These are phyloP conservation scores for Clarias platycephalus DNA, from an alignment of 2,797 vertebrate genomes.

Conservation along the genomic window DNA sequence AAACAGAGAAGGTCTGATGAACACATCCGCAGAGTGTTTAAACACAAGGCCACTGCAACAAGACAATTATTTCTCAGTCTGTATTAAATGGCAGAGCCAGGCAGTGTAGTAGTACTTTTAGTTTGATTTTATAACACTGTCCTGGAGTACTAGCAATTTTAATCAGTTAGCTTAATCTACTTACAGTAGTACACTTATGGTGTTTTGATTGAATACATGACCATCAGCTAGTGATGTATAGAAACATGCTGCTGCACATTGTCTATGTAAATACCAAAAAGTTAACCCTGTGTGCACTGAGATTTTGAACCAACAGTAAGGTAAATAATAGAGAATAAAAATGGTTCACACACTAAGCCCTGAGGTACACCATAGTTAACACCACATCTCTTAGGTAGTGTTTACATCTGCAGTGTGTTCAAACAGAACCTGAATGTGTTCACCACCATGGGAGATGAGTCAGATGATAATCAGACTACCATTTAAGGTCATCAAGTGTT, in stretches of 20 bases:
- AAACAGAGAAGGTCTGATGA: neutral
- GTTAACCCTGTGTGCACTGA: neutral
- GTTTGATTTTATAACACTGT: neutral
- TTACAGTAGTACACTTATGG: neutral
- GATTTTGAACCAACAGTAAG: neutral
- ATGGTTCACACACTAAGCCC: neutral
- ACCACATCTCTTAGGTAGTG: neutral
- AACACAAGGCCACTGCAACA: neutral
- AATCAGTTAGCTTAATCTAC: neutral
- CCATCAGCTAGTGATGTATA: neutral
- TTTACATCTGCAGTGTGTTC: neutral
- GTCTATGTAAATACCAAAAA: too few relatives aligned
- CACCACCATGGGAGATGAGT: neutral
- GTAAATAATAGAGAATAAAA: neutral
- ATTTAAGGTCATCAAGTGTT: neutral
- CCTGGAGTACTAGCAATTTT: neutral
- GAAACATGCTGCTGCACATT: neutral
- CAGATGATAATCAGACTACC: neutral
- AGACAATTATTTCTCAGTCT: neutral
- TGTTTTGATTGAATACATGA: neutral
- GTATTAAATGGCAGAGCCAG: neutral
- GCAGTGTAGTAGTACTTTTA: too few relatives aligned
- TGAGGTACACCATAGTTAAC: neutral
- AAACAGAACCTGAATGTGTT: neutral
- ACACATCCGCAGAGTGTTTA: neutral